Evolutionary conservation across 1,140 invertebrate genomes (phyloP).

Genomic region (Wiebesia pumilae): DNA sequence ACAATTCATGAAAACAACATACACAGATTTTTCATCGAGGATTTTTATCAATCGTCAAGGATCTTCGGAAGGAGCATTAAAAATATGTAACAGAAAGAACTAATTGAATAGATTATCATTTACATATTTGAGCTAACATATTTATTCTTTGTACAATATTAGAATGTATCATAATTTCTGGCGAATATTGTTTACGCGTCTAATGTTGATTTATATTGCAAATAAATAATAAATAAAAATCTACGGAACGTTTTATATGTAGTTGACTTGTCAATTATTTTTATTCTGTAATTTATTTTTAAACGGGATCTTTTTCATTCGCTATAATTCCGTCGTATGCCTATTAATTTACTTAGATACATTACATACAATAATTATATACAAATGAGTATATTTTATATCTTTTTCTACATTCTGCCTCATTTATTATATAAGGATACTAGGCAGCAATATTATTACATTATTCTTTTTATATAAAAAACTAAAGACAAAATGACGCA

Average conservation of each 20-base stretch:
- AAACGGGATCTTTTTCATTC: slow-evolving; percentile 58
- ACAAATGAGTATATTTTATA: slow-evolving; percentile 63
- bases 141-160: slow-evolving; percentile 72
- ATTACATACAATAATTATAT: slow-evolving; percentile 66
- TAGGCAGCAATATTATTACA: slow-evolving; percentile 56
- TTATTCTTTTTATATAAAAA: slow-evolving; percentile 66
- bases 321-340: slow-evolving; percentile 49
- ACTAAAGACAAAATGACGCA: slow-evolving; percentile 69
- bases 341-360: slow-evolving; percentile 61
- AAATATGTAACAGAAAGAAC: neutral
- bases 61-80: neutral
- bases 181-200: slow-evolving; percentile 62
- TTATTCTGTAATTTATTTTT: slow-evolving; percentile 40
- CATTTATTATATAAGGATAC: slow-evolving; percentile 51
- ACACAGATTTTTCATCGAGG: too few species aligned
- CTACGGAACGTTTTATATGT: slow-evolving; percentile 59
- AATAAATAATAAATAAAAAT: slow-evolving; percentile 75
- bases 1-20: too few species aligned
- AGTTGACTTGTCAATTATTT: slow-evolving; percentile 50
- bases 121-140: slow-evolving; percentile 59
- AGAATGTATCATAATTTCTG: slow-evolving; percentile 66
- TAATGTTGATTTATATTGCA: slow-evolving; percentile 63
- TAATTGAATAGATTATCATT: slow-evolving; percentile 4
- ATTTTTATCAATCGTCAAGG: neutral
- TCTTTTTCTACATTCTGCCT: slow-evolving; percentile 26